Conservation (phyloP, 2,113 vertebrate genomes). For the sheep (Ovis aries) region ARS-UI_Ramb_v3.0 NC_056071.1:33998501-33999000, state of each 20-base stretch:
- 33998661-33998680: not conserved
- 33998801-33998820: constrained; percentile 78
- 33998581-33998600: constrained; percentile 24
- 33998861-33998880: constrained; percentile 74
- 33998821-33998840: constrained; percentile 74
- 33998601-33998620: constrained; percentile 43
- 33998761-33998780: constrained; percentile 73
- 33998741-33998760: constrained; percentile 70
- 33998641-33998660: not conserved
- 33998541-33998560: constrained; percentile 42
- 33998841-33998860: constrained; percentile 75
- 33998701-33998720: constrained; percentile 36
- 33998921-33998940: constrained; percentile 59
- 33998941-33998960: constrained; percentile 43
- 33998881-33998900: constrained; percentile 73
- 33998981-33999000: not conserved
- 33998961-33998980: not conserved
- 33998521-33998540: constrained; percentile 59
- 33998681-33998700: constrained; percentile 31
- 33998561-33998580: constrained; percentile 40
- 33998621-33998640: constrained; percentile 27
- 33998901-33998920: constrained; percentile 65
- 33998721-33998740: constrained; percentile 58
- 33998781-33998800: constrained; percentile 74
- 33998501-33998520: constrained; percentile 55